A percentile compares a stretch with the other conserved stretches of the same genome.
These are phyloP conservation scores for Philaenus spumarius DNA, from an alignment of 1,140 invertebrate species.

Conservation along the genomic window DNA sequence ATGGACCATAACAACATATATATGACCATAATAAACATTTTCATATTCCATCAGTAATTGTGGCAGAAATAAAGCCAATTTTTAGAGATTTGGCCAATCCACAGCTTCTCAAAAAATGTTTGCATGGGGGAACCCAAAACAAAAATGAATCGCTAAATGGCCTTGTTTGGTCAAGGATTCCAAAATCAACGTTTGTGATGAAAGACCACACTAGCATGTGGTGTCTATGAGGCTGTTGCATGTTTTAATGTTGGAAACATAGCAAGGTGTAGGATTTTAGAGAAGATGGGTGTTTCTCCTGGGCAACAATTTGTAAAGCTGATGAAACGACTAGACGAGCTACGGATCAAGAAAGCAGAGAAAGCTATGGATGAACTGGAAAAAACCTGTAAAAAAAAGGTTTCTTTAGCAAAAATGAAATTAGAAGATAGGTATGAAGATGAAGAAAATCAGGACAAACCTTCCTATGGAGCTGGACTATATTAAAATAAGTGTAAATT, in stretches of 20 bases:
- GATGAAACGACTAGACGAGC: background rate
- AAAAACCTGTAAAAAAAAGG: background rate
- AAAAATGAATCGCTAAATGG: background rate
- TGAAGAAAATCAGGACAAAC: background rate
- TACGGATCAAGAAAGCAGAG: background rate
- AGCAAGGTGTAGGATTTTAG: background rate
- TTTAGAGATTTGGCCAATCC: constrained; percentile 1
- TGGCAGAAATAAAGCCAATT: background rate
- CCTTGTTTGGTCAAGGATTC: constrained; percentile 6
- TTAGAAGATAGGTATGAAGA: background rate
- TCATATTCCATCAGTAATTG: background rate
- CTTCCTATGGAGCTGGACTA: constrained; percentile 11
- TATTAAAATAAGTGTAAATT: background rate
- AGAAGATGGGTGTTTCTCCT: background rate
- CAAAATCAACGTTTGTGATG: background rate
- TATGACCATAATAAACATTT: too few species aligned
- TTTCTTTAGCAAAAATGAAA: background rate
- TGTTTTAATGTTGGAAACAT: background rate
- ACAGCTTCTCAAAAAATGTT: background rate
- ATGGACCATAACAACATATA: too few species aligned
- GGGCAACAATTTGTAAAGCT: background rate
- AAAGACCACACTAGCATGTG: background rate
- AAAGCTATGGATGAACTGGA: background rate
- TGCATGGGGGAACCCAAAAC: constrained; percentile 10
- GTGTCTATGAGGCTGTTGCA: constrained; percentile 3